These are phyloP conservation scores for Melanotaenia boesemani DNA, from an alignment of 2,797 vertebrate genomes.

Conservation along the genomic window DNA sequence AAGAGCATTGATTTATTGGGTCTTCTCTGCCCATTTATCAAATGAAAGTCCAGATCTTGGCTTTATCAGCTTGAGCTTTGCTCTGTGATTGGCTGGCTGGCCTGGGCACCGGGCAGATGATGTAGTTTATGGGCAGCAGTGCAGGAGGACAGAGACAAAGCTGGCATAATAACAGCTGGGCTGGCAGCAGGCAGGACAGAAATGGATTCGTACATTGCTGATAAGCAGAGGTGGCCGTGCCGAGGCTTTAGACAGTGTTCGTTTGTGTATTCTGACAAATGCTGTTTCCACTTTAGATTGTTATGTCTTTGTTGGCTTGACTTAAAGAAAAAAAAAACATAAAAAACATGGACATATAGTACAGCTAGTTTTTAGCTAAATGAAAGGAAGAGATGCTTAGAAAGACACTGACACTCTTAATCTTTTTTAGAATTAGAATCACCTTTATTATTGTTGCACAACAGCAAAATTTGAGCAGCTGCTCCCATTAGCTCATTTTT, in stretches of 20 bases:
- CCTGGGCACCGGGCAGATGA: conserved; percentile 17
- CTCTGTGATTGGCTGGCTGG: conserved; percentile 26
- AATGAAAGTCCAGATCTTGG: too few relatives aligned
- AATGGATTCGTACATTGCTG: conserved; percentile 47
- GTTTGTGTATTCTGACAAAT: conserved; percentile 25
- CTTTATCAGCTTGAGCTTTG: not conserved
- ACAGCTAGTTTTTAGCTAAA: not conserved
- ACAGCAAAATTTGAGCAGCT: too few relatives aligned
- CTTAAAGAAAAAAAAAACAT: not conserved
- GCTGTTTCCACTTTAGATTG: conserved; percentile 39
- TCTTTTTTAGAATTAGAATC: too few relatives aligned
- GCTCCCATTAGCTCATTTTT: conserved; percentile 7
- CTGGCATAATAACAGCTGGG: conserved; percentile 33
- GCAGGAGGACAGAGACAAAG: conserved; percentile 32
- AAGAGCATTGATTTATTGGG: too few relatives aligned
- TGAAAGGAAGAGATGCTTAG: not conserved
- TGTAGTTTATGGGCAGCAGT: conserved; percentile 44
- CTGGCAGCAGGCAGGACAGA: conserved; percentile 43
- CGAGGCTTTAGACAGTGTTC: conserved; percentile 21
- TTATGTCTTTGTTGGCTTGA: conserved; percentile 27
- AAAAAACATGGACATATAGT: conserved; percentile 19
- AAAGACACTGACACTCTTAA: conserved; percentile 3
- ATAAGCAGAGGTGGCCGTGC: conserved; percentile 29
- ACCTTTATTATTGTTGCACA: too few relatives aligned
- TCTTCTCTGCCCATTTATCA: too few relatives aligned